These are phyloP conservation scores for Cygnus buccinator DNA, from an alignment of 2,113 vertebrate genomes.

Conservation along the genomic window DNA sequence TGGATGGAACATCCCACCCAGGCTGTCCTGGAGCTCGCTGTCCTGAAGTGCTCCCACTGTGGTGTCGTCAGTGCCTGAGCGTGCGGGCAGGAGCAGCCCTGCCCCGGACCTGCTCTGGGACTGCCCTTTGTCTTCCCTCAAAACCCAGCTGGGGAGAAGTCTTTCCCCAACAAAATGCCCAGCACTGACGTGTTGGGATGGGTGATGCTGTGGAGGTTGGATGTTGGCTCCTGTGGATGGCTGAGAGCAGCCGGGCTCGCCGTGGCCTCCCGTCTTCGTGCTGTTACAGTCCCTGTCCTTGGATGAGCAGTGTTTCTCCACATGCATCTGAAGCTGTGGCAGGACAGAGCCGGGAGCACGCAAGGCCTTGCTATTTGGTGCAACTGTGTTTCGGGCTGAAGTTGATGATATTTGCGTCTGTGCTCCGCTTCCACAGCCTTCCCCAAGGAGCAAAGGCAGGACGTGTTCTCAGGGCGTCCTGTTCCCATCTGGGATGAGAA, in stretches of 20 bases:
- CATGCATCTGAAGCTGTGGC: fast-evolving
- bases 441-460: neutral
- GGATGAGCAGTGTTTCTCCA: neutral
- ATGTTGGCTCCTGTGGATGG: fast-evolving
- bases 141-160: neutral
- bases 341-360: neutral
- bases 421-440: conserved; percentile 17
- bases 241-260: fast-evolving
- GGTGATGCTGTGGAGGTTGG: fast-evolving
- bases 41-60: fast-evolving
- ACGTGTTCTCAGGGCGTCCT: neutral
- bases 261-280: fast-evolving
- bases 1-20: neutral
- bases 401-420: conserved; percentile 17
- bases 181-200: fast-evolving
- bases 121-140: fast-evolving
- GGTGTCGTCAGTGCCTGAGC: neutral
- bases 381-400: conserved; percentile 42
- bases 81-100: neutral
- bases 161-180: neutral
- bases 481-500: neutral
- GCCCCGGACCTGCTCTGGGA: neutral
- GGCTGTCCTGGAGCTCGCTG: fast-evolving
- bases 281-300: neutral
- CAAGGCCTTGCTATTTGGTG: conserved; percentile 21